These are phyloP conservation scores for Tragelaphus strepsiceros DNA, from an alignment of 2,113 vertebrate genomes.

Conservation along the genomic window DNA sequence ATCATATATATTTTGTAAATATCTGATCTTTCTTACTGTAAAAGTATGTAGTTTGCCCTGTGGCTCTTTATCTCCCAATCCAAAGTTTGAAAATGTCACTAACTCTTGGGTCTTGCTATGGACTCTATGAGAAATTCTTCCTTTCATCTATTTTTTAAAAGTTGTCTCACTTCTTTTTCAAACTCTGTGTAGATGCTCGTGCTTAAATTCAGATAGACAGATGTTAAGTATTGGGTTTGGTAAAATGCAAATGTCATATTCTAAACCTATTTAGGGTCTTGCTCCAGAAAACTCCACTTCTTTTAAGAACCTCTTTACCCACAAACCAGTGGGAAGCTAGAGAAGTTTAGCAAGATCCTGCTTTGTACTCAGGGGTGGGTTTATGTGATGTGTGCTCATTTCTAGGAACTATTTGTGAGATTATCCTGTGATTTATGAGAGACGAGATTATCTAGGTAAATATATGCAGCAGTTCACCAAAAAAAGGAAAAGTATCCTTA, in stretches of 20 bases:
- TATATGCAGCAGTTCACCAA: background rate
- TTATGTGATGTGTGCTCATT: conserved; percentile 17
- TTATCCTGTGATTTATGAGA: conserved; percentile 12
- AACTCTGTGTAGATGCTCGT: background rate
- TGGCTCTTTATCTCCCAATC: background rate
- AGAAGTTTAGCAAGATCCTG: background rate
- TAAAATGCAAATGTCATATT: background rate
- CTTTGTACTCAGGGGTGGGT: background rate
- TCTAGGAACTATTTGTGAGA: conserved; percentile 7
- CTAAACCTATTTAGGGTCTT: background rate
- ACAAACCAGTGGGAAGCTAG: background rate
- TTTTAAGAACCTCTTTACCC: background rate
- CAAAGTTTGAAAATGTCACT: background rate
- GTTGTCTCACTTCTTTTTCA: conserved; percentile 44
- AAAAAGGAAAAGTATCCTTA: background rate
- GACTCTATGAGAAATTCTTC: background rate
- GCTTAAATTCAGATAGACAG: conserved; percentile 3
- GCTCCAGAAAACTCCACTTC: background rate
- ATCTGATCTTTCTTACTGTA: background rate
- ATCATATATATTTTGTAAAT: background rate
- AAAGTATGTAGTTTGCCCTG: background rate
- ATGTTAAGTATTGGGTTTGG: background rate
- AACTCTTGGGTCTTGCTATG: background rate
- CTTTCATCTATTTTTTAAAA: background rate
- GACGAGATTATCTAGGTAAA: conserved; percentile 41